These are phyloP conservation scores for Axis porcinus DNA, from an alignment of 2,113 vertebrate genomes.

Conservation along the genomic window DNA sequence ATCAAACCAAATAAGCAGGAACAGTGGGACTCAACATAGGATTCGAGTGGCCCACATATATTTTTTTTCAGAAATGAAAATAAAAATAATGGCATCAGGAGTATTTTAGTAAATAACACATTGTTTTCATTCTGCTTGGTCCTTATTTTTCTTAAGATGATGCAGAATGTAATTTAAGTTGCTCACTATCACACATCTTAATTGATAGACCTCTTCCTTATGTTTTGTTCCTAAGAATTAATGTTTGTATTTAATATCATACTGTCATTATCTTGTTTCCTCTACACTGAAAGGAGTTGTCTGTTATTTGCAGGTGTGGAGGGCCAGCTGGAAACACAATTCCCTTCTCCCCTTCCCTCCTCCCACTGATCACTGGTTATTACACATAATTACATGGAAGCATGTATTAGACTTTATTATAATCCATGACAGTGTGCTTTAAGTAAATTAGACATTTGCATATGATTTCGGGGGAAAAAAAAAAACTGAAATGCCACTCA, in stretches of 20 bases:
- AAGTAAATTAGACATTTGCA: constrained; percentile 77
- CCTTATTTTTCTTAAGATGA: constrained; percentile 70
- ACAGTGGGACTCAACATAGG: constrained; percentile 33
- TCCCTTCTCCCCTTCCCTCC: constrained; percentile 52
- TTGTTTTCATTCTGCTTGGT: constrained; percentile 67
- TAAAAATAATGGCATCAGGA: constrained; percentile 54
- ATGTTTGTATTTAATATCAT: constrained; percentile 79
- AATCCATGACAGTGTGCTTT: constrained; percentile 73
- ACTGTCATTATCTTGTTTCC: constrained; percentile 82
- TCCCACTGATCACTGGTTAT: constrained; percentile 74
- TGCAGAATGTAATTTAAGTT: constrained; percentile 70
- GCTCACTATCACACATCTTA: constrained; percentile 71
- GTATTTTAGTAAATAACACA: constrained; percentile 66
- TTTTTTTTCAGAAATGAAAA: constrained; percentile 59
- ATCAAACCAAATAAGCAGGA: constrained; percentile 24
- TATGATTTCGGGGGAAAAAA: constrained; percentile 62
- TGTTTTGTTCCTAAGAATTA: constrained; percentile 79
- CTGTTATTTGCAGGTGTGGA: constrained; percentile 81
- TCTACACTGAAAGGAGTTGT: constrained; percentile 74
- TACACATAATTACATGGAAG: constrained; percentile 79
- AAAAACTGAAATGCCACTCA: constrained; percentile 41
- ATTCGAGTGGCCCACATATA: constrained; percentile 51
- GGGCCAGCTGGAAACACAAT: constrained; percentile 73
- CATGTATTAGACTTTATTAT: constrained; percentile 76
- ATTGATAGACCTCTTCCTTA: constrained; percentile 77